A percentile compares a stretch with the other conserved stretches of the same genome.
Evolutionary conservation across 1,140 invertebrate genomes (phyloP).

Genomic region (Aphidius gifuensis): DNA sequence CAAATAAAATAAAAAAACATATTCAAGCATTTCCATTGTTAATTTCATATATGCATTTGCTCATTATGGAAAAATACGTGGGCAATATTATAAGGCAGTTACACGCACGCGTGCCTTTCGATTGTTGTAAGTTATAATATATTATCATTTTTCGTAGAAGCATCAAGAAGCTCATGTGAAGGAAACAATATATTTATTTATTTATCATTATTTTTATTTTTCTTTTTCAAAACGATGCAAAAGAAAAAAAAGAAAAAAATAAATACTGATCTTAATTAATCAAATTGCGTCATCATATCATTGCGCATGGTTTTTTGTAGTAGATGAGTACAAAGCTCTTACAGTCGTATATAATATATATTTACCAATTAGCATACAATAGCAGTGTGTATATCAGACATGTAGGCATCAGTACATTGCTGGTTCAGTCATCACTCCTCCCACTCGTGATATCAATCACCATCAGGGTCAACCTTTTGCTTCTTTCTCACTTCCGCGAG

Average conservation of each 20-base stretch:
- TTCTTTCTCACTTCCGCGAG: too few species aligned
- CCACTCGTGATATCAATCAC: slow-evolving; percentile 48
- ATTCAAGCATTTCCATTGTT: slow-evolving; percentile 35
- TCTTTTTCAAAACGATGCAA: too few species aligned
- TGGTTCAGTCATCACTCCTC: slow-evolving; percentile 44
- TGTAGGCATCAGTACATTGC: slow-evolving; percentile 24
- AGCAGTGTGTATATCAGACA: slow-evolving; percentile 39
- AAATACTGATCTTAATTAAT: slow-evolving; percentile 26
- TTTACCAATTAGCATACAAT: slow-evolving; percentile 53
- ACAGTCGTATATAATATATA: slow-evolving; percentile 10
- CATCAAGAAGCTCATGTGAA: too few species aligned
- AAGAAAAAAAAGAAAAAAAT: background rate
- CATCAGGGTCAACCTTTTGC: slow-evolving; percentile 37
- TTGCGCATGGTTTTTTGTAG: background rate
- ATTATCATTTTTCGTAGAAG: too few species aligned
- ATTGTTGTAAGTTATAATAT: too few species aligned
- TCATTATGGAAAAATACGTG: slow-evolving; percentile 46
- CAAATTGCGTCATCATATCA: slow-evolving; percentile 17
- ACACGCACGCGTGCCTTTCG: slow-evolving; percentile 22
- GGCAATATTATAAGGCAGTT: slow-evolving; percentile 27
- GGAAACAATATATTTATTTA: too few species aligned
- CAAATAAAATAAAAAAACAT: slow-evolving; percentile 3
- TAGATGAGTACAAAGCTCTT: too few species aligned
- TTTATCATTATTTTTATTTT: too few species aligned
- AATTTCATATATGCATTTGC: slow-evolving; percentile 24